Percentiles rank a stretch among this genome's conserved stretches.
phyloP scores from a whole-genome alignment of 2,888 invertebrate genomes.

The Torymus aiolomorphi region DNA sequence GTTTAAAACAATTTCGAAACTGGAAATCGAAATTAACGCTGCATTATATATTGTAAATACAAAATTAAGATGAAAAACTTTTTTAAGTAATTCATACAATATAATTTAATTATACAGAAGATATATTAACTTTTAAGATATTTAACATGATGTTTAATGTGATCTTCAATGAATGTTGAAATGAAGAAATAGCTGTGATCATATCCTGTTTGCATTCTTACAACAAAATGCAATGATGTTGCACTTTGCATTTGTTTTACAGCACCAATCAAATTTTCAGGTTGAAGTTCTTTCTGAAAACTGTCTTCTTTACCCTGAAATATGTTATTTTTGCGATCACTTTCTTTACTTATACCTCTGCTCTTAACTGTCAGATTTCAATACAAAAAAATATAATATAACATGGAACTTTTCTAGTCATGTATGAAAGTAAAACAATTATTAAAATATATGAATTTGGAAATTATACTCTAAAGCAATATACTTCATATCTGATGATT shows the following conservation, averaged over 20 bases:
- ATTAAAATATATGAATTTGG: no score
- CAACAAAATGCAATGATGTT: conserved; percentile 82
- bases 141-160: conserved; percentile 92
- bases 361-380: no score
- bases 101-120: background rate
- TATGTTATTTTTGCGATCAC: conserved; percentile 32
- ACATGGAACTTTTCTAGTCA: no score
- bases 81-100: conserved; percentile 12
- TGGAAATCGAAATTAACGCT: conserved; percentile 7
- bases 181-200: conserved; percentile 98
- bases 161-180: conserved; percentile 93
- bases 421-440: no score
- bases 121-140: conserved; percentile 78
- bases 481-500: no score
- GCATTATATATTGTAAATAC: conserved; percentile 35
- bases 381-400: no score
- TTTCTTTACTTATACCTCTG: background rate
- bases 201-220: conserved; percentile 88
- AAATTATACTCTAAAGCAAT: no score
- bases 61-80: conserved; percentile 28
- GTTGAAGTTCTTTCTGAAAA: conserved; percentile 86
- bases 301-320: conserved; percentile 88
- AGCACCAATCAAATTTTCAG: conserved; percentile 88
- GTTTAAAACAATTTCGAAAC: conserved; percentile 19
- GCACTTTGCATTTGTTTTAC: conserved; percentile 78